A percentile compares a stretch with the other conserved stretches of the same genome.
Conservation (phyloP, 92 coral and sea anemone genomes). For the Epizoanthus rinbou region DNA sequence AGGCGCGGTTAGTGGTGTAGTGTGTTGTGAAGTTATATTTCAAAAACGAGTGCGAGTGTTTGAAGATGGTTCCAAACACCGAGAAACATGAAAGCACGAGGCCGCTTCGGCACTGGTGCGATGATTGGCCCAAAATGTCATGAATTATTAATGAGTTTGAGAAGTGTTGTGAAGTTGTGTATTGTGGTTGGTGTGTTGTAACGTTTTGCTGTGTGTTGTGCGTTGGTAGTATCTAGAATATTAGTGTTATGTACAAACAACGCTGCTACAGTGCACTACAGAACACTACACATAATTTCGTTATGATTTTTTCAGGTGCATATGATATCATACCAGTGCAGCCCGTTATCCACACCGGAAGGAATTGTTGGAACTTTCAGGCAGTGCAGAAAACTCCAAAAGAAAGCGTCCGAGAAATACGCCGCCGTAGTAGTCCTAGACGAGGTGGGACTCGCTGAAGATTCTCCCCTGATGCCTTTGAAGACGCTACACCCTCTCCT, state of each 20-base stretch:
- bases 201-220: no score
- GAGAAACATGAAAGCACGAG: no score
- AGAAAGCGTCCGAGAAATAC: conserved; percentile 53
- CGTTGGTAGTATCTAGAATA: no score
- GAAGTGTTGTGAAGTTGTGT: no score
- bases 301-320: conserved; percentile 30
- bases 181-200: no score
- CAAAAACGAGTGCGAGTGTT: no score
- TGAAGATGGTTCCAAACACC: no score
- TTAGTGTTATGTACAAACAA: not conserved
- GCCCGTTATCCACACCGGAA: conserved; percentile 74
- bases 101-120: no score
- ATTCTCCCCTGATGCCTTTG: conserved; percentile 75
- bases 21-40: no score
- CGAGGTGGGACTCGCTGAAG: conserved; percentile 80
- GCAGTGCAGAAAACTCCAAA: conserved; percentile 68
- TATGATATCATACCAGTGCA: conserved; percentile 64
- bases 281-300: not conserved
- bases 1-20: no score
- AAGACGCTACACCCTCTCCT: conserved; percentile 71
- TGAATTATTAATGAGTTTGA: no score
- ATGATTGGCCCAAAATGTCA: no score
- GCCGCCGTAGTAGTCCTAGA: conserved; percentile 72
- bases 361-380: conserved; percentile 65
- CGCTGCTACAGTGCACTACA: not conserved